Conservation (phyloP, 2,888 invertebrate genomes). For the Caenorhabditis uteleia region DNA sequence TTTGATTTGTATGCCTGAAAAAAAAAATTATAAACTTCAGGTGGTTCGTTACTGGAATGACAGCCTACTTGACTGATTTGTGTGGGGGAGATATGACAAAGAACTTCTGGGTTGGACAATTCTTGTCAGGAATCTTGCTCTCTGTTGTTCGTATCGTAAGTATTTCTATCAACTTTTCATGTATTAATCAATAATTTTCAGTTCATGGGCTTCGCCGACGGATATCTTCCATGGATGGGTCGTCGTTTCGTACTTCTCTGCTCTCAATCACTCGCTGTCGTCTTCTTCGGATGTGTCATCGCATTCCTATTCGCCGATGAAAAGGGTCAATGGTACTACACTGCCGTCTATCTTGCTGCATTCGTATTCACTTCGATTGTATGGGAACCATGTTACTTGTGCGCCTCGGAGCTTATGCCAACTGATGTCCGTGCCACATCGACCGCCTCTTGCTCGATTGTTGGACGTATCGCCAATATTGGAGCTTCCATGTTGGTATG, state of each 20-base stretch:
- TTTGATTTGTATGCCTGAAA: background rate
- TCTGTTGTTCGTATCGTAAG: constrained; percentile 44
- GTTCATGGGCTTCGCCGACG: constrained; percentile 47
- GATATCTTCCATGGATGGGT: constrained; percentile 50
- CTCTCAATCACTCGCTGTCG: constrained; percentile 40
- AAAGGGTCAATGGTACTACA: constrained; percentile 53
- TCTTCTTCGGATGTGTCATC: constrained; percentile 47
- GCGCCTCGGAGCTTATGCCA: constrained; percentile 52
- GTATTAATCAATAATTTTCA: constrained; percentile 1
- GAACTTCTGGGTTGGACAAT: constrained; percentile 54
- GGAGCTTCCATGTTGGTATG: constrained; percentile 47
- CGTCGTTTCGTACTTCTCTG: constrained; percentile 42
- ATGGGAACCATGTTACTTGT: constrained; percentile 52
- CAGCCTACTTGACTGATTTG: constrained; percentile 47
- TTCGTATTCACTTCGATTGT: constrained; percentile 53
- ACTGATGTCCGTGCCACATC: constrained; percentile 53
- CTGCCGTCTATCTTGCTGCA: constrained; percentile 43
- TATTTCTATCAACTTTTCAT: constrained; percentile 1
- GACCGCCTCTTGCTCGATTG: constrained; percentile 49
- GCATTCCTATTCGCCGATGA: constrained; percentile 40
- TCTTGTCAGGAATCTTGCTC: constrained; percentile 45
- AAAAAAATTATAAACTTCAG: constrained; percentile 5
- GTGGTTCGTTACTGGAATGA: constrained; percentile 53
- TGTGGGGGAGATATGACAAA: constrained; percentile 52
- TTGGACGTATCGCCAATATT: constrained; percentile 51